Base-by-base conservation (phyloP, 2,113 vertebrate species). In the Tragelaphus buxtoni region DNA sequence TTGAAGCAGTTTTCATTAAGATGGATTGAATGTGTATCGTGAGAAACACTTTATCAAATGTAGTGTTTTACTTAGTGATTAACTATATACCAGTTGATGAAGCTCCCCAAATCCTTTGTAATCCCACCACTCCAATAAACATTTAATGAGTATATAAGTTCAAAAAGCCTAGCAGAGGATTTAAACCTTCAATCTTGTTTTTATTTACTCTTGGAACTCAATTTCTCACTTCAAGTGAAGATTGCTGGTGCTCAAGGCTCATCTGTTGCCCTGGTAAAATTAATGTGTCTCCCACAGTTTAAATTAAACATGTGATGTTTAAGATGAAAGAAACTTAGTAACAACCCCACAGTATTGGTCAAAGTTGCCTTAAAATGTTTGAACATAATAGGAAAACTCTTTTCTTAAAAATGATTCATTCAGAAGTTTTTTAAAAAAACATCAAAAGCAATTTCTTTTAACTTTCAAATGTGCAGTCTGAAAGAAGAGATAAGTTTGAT, bases 1-100 rank as follows among this genome's bases (percentile, higher is more conserved):
- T 98, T 99, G 99, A 99, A 99, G 99, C 98, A 98, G 98, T 99
- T 99, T 99, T 99, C 99, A 99, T 99, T 99, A 99, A 99, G 99
- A 99, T 99, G 99, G 99, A 99, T 99, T 99, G 99, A 99, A 99
- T 99, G 99, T 98, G 99, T 99, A 99, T 99, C 98, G 99, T 99
- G 99, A 99, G 99, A 99, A 99, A 99, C 99, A 99, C 99, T 99
- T 99, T 99, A 99, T 99, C 99, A 99, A 99, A 99, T 99, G 99
- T 99, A 99, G 99, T 99, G 99, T 99, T 99, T 99, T 99, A 99
- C 99, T 99, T 99, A 99, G 99, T 99, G 99, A 99, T 99, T 99
- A 99, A 99, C 99, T 99, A 99, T 99, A 99, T 98, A 99, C 99
- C 99, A 99, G 99, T 99, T 99, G 99, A 99, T 99, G 99, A 99